Evolutionary conservation across 2,113 vertebrate species (phyloP).

Genomic region (Calyptomena viridis): DNA sequence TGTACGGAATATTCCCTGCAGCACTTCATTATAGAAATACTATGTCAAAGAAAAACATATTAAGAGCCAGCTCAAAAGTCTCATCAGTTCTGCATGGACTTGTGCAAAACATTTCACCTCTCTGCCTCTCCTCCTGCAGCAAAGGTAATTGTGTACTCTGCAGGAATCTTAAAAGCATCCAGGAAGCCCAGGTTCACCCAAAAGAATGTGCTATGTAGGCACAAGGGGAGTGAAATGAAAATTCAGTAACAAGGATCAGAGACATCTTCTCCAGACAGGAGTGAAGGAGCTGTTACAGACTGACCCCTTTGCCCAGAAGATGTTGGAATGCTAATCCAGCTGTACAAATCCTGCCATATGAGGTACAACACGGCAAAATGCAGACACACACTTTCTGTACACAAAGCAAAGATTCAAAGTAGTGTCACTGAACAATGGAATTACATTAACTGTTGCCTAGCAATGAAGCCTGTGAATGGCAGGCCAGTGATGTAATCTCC

Average conservation of each 20-base stretch:
- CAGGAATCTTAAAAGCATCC: not conserved
- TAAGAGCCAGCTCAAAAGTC: not conserved
- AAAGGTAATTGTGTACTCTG: not conserved
- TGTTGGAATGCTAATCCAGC: not conserved
- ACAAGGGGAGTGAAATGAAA: not conserved
- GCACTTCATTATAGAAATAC: not conserved
- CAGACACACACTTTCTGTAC: not conserved
- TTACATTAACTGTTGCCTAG: conserved; percentile 41
- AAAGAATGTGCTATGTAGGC: not conserved
- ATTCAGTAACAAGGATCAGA: not conserved
- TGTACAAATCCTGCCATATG: not conserved
- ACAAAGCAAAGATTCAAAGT: conserved; percentile 30
- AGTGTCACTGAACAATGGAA: conserved; percentile 26
- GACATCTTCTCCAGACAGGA: not conserved
- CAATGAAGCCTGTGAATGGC: not conserved
- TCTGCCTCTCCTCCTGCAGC: not conserved
- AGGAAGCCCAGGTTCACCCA: not conserved
- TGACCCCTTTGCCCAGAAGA: not conserved
- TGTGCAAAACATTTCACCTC: not conserved
- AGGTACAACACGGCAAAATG: not conserved
- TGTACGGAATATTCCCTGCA: not conserved
- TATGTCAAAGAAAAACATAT: not conserved
- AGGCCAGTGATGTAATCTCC: not conserved
- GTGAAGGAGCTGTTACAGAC: not conserved
- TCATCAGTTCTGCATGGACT: not conserved